A percentile compares a stretch with the other conserved stretches of the same genome.
Evolutionary conservation across 2,113 vertebrate genomes (phyloP).

Genomic region (Ictalurus furcatus): DNA sequence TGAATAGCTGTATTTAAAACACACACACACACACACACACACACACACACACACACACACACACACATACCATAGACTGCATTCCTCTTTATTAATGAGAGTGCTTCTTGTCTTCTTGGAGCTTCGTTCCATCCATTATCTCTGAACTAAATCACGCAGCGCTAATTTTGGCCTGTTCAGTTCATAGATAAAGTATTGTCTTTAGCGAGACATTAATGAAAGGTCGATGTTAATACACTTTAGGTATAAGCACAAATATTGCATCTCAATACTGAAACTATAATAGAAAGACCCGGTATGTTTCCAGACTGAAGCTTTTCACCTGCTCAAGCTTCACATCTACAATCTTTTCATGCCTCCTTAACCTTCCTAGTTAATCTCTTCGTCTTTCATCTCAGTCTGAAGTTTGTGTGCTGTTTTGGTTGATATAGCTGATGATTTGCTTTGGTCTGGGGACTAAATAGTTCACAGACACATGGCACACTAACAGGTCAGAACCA

Average conservation of each 20-base stretch:
- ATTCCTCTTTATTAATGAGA: conserved; percentile 48
- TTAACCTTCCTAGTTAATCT: conserved; percentile 23
- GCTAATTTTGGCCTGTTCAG: background rate
- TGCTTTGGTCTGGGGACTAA: conserved; percentile 34
- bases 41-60: conserved; percentile 15
- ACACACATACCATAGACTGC: conserved; percentile 29
- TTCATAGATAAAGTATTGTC: background rate
- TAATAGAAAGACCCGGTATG: background rate
- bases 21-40: conserved; percentile 2
- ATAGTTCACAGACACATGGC: conserved; percentile 40
- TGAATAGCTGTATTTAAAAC: conserved; percentile 40
- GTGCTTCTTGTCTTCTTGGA: conserved; percentile 25
- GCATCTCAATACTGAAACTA: background rate
- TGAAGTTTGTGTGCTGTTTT: conserved; percentile 15
- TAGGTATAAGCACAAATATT: background rate
- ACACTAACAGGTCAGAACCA: conserved; percentile 3
- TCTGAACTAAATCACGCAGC: conserved; percentile 4
- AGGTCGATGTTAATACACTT: background rate
- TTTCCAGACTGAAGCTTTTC: background rate
- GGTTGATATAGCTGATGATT: conserved; percentile 45
- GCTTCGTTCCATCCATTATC: conserved; percentile 32
- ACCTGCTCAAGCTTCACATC: background rate
- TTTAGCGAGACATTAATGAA: background rate
- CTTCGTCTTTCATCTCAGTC: conserved; percentile 39
- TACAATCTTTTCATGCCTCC: conserved; percentile 25